These are phyloP conservation scores for Sebastiscus tertius DNA, from an alignment of 2,797 vertebrate species.

Conservation along the genomic window DNA sequence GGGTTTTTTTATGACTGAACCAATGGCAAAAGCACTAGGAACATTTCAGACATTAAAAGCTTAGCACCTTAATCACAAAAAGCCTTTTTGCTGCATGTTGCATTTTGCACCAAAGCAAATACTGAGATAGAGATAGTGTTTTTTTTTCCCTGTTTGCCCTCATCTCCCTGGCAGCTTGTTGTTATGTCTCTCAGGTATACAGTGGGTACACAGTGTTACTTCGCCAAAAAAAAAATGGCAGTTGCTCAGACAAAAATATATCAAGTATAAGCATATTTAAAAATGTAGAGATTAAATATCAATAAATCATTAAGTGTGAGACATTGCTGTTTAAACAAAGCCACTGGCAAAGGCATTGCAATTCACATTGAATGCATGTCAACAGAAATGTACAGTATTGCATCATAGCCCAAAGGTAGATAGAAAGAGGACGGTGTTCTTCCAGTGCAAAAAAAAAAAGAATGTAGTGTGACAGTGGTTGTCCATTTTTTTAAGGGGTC, in stretches of 20 bases:
- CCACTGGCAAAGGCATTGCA: neutral
- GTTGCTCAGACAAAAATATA: neutral
- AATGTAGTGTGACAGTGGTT: too few relatives aligned
- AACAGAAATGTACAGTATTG: neutral
- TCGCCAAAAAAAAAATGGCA: neutral
- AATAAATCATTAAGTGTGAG: neutral
- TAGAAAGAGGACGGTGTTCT: neutral
- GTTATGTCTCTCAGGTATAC: conserved; percentile 24
- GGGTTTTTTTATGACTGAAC: conserved; percentile 30
- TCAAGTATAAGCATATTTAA: neutral
- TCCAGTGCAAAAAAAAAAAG: neutral
- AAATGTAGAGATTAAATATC: neutral
- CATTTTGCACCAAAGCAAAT: conserved; percentile 54
- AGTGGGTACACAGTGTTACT: neutral
- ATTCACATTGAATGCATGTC: neutral
- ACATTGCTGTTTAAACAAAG: neutral
- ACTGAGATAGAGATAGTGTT: conserved; percentile 32
- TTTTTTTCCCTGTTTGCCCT: conserved; percentile 24
- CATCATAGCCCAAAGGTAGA: neutral
- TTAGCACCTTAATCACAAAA: conserved; percentile 38
- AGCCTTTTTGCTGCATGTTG: conserved; percentile 52
- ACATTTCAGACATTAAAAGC: conserved; percentile 46
- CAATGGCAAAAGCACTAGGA: conserved; percentile 33
- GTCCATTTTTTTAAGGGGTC: neutral
- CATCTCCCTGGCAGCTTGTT: neutral